Evolutionary conservation across 2,113 vertebrate species (phyloP), one percentile per base, ranked within the genome.

Genomic region (Mungos mungo): DNA sequence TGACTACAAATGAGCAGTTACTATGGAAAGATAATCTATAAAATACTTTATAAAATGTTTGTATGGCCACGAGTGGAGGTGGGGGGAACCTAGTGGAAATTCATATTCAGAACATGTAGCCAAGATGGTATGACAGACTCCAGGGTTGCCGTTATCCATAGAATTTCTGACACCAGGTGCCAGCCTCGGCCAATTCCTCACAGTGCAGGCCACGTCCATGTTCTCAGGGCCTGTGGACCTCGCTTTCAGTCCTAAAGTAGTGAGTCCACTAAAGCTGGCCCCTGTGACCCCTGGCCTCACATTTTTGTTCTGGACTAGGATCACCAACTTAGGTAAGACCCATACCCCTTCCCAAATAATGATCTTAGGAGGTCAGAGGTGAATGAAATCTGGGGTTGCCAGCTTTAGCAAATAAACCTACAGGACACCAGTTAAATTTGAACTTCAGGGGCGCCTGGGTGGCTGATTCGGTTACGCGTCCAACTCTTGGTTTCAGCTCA

Each of bases 11-110:
- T 71, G 95, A 88, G 16, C 52, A 33, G 21, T 60, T 15, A 10
- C 35, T 35, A 71, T 84, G 47, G 21, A 74, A 95, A 88, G 12
- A 69, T 21, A 41, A 35, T 41, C 69, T 66, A 41, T 52, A 72
- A 87, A 80, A 84, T 88, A 88, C 94, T 54, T 97, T 91, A 33
- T 66, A 74, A 92, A 85, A 92, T 6, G 54, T 35, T 35, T 85
- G 54, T 35, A 45, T 68, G 18, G 10, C 52, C 31, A 50, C 31
- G 14, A 76, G 25, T 31, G 50, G 50, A 14, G 76, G n/a, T 25
- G 29, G 19, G 25, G 66, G 33, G 63, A 80, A 45, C 89, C 45
- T 82, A 57, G 29, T 82, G 38, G 50, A 15, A 90, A 83, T 29
- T 95, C 45, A 88, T 68, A 80, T 93, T 74, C 35, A 66, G 52